phyloP scores from a whole-genome alignment of 2,797 vertebrate genomes.

The Xerus rutilus region DNA sequence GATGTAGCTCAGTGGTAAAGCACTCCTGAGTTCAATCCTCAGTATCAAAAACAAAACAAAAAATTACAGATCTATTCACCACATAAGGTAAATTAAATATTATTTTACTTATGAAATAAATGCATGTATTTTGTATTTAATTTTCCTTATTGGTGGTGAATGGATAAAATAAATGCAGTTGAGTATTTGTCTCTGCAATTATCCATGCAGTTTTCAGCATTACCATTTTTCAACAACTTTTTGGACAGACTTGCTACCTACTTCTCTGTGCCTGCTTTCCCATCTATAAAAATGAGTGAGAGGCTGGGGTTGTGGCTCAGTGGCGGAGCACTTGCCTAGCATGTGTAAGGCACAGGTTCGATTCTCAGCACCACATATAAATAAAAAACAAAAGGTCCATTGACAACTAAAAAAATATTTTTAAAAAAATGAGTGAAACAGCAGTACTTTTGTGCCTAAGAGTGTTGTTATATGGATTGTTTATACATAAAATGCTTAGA shows the following conservation, averaged over 20 bases:
- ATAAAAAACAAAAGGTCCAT: too few relatives aligned
- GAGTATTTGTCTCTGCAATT: neutral
- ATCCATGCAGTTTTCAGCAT: neutral
- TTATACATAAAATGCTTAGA: neutral
- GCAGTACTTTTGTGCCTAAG: neutral
- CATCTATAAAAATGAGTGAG: neutral
- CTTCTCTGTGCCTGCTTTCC: constrained; percentile 18
- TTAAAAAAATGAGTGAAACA: neutral
- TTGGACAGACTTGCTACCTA: neutral
- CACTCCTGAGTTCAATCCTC: too few relatives aligned
- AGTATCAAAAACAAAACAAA: too few relatives aligned
- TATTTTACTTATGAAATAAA: neutral
- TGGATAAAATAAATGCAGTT: neutral
- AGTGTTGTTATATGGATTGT: neutral
- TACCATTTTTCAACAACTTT: constrained; percentile 14
- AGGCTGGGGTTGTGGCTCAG: too few relatives aligned
- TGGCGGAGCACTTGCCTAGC: too few relatives aligned
- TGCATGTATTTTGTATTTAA: neutral
- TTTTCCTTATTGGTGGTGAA: too few relatives aligned
- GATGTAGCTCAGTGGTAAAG: too few relatives aligned
- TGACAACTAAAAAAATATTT: too few relatives aligned
- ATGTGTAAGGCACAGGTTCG: too few relatives aligned
- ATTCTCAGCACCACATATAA: too few relatives aligned
- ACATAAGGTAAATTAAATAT: neutral
- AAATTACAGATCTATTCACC: neutral